Percentiles rank a stretch among this genome's conserved stretches.
Evolutionary conservation across 1,140 invertebrate genomes (phyloP).

Genomic region (Polypedilum pembai): DNA sequence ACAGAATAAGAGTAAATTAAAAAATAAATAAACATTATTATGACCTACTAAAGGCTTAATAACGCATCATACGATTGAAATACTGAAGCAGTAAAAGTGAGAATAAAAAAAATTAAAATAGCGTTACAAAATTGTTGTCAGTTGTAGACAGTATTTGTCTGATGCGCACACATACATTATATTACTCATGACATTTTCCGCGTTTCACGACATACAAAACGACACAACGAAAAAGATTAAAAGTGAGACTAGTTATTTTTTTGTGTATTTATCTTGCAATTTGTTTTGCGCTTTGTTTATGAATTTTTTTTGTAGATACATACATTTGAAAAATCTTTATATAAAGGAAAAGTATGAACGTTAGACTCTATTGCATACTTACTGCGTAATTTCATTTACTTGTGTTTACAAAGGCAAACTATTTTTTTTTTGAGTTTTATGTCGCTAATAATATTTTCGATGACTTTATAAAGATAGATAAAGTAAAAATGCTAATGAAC

Average conservation of each 20-base stretch:
- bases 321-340: not conserved
- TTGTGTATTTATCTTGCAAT: too few species aligned
- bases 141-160: not conserved
- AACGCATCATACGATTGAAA: not conserved
- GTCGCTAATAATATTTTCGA: too few species aligned
- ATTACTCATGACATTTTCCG: slow-evolving; percentile 5
- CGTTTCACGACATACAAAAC: not conserved
- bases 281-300: not conserved
- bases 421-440: too few species aligned
- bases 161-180: not conserved
- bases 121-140: too few species aligned
- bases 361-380: not conserved
- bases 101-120: too few species aligned
- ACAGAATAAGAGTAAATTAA: not conserved
- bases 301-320: not conserved
- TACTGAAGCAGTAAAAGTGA: too few species aligned
- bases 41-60: not conserved
- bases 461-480: too few species aligned
- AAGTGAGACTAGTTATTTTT: too few species aligned
- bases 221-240: too few species aligned
- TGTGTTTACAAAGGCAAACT: not conserved
- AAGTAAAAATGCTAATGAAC: too few species aligned
- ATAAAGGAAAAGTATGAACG: not conserved
- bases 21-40: not conserved
- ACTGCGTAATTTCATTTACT: not conserved